Conservation (phyloP, 2,797 vertebrate genomes). For the Psittacula derbiana region DNA sequence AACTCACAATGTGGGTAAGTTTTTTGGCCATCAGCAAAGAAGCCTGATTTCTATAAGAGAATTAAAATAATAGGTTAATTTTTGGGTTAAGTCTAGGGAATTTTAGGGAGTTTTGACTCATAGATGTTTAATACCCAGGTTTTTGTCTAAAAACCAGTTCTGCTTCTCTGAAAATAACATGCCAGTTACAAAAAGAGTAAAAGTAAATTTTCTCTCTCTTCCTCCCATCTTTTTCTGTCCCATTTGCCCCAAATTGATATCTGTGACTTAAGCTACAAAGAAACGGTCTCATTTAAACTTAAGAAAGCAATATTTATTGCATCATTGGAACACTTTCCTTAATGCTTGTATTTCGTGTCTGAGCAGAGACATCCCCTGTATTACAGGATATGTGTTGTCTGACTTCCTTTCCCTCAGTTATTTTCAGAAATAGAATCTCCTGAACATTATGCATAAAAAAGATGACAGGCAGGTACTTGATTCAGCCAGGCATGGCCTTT, state of each 20-base stretch:
- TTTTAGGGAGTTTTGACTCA: background rate
- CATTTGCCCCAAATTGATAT: fast-evolving
- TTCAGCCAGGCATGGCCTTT: background rate
- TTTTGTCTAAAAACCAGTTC: background rate
- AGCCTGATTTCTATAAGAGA: background rate
- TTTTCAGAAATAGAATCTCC: background rate
- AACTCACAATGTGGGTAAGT: background rate
- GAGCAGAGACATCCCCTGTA: background rate
- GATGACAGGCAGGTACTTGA: background rate
- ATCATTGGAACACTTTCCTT: background rate
- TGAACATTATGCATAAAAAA: background rate
- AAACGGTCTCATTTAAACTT: background rate
- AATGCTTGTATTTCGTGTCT: background rate
- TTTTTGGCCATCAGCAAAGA: background rate
- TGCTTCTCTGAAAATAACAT: background rate
- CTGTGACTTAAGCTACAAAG: background rate
- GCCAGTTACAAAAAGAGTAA: background rate
- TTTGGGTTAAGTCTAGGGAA: background rate
- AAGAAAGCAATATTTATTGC: background rate
- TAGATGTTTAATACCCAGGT: fast-evolving
- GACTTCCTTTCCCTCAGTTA: background rate
- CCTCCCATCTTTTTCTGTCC: fast-evolving
- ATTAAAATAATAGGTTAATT: background rate
- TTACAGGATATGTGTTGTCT: background rate
- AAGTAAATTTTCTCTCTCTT: background rate